Evolutionary conservation across 1,140 invertebrate species (phyloP).

Genomic region (Drosophila lini): DNA sequence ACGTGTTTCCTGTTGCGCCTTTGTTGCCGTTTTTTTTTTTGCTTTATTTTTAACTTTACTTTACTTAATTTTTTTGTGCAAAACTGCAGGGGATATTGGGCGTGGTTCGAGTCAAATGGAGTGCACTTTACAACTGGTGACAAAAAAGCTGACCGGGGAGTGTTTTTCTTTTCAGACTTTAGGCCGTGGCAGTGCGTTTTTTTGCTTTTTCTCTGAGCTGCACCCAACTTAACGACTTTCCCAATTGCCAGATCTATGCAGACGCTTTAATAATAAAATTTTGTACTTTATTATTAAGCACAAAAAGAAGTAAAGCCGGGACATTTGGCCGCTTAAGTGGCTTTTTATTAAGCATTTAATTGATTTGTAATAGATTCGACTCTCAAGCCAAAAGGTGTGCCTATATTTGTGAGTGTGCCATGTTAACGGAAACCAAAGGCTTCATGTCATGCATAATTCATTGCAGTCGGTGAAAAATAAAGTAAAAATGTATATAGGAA

Average conservation of each 20-base stretch:
- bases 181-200: slow-evolving; percentile 31
- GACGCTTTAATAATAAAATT: slow-evolving; percentile 64
- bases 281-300: slow-evolving; percentile 59
- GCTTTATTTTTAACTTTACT: slow-evolving; percentile 8
- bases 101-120: slow-evolving; percentile 54
- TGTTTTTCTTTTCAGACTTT: slow-evolving; percentile 33
- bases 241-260: slow-evolving; percentile 53
- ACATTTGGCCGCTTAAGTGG: slow-evolving; percentile 62
- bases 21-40: slow-evolving; percentile 22
- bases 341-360: slow-evolving; percentile 80
- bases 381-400: slow-evolving; percentile 56
- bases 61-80: slow-evolving; percentile 33
- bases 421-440: slow-evolving; percentile 74
- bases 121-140: slow-evolving; percentile 63
- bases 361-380: slow-evolving; percentile 78
- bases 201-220: slow-evolving; percentile 31
- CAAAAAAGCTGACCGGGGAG: slow-evolving; percentile 57
- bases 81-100: slow-evolving; percentile 42
- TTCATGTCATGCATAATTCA: slow-evolving; percentile 77
- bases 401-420: slow-evolving; percentile 51
- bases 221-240: slow-evolving; percentile 75
- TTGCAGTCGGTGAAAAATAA: slow-evolving; percentile 51
- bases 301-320: slow-evolving; percentile 25
- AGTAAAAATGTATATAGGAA: slow-evolving; percentile 15
- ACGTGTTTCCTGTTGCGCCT: slow-evolving; percentile 74